A percentile compares a stretch with the other conserved stretches of the same genome.
phyloP scores from a whole-genome alignment of 2,888 invertebrate species.

The Bellardia pandia region DNA sequence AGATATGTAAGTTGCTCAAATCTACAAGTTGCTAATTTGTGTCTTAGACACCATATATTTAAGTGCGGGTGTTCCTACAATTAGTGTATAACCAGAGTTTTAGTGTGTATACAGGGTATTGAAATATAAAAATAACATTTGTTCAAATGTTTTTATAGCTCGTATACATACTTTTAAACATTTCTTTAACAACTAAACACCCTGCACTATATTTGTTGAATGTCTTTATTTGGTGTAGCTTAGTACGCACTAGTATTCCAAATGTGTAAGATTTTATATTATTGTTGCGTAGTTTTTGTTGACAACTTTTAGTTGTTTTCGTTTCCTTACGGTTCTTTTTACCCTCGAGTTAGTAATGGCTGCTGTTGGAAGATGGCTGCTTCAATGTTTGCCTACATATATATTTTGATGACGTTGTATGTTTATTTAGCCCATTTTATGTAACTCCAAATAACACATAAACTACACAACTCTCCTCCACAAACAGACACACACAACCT shows the following conservation, averaged over 20 bases:
- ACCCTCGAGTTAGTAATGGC: background rate
- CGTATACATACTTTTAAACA: no score
- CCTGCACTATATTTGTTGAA: slow-evolving; percentile 5
- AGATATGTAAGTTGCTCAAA: background rate
- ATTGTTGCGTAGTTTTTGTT: slow-evolving; percentile 22
- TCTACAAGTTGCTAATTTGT: slow-evolving; percentile 65
- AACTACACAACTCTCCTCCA: slow-evolving; percentile 20
- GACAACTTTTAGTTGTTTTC: slow-evolving; percentile 13
- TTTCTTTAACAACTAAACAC: slow-evolving; percentile 1
- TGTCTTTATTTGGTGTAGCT: no score
- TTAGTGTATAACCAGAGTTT: background rate
- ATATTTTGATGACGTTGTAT: background rate
- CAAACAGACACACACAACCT: background rate
- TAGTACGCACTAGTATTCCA: background rate
- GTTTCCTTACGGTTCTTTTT: background rate
- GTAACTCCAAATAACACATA: slow-evolving; percentile 63
- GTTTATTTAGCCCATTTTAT: slow-evolving; percentile 55
- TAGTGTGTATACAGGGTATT: background rate
- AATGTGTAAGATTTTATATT: slow-evolving; percentile 4
- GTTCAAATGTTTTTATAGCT: background rate
- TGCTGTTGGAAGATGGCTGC: background rate
- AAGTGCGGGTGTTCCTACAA: background rate
- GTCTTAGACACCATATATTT: slow-evolving; percentile 29
- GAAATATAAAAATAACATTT: background rate
- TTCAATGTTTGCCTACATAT: background rate